A percentile compares a stretch with the other conserved stretches of the same genome.
phyloP scores from a whole-genome alignment of 2,797 vertebrate species.

The Macropodus opercularis region DNA sequence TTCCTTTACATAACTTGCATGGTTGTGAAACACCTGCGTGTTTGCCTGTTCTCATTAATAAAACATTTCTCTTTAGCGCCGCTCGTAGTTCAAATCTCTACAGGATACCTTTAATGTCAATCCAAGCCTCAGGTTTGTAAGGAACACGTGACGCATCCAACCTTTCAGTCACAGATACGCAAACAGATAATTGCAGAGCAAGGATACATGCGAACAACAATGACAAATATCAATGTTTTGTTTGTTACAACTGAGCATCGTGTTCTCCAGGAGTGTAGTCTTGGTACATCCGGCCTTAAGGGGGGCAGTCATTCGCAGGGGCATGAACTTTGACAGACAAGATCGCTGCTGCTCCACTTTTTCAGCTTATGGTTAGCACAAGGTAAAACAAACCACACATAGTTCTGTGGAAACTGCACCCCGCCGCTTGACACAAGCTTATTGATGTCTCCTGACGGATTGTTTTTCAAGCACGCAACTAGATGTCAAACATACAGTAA shows the following conservation, averaged over 20 bases:
- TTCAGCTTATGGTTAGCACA: too few species aligned
- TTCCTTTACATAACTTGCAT: too few species aligned
- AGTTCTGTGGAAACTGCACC: slow-evolving; percentile 54
- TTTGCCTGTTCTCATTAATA: not conserved
- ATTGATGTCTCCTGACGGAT: slow-evolving; percentile 71
- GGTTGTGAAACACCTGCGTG: too few species aligned
- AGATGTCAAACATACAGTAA: slow-evolving; percentile 72
- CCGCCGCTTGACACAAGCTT: slow-evolving; percentile 43
- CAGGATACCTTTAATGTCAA: not conserved
- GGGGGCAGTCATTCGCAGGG: slow-evolving; percentile 19
- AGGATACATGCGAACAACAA: too few species aligned
- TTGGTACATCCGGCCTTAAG: slow-evolving; percentile 25
- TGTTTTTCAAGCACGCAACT: slow-evolving; percentile 71
- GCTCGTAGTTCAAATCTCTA: not conserved
- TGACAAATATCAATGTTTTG: too few species aligned
- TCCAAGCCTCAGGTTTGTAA: not conserved
- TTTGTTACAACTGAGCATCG: slow-evolving; percentile 8
- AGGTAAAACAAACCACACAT: slow-evolving; percentile 72
- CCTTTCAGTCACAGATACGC: too few species aligned
- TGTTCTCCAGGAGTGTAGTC: slow-evolving; percentile 14
- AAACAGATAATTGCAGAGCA: too few species aligned
- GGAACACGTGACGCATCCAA: too few species aligned
- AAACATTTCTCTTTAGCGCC: not conserved
- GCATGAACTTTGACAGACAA: slow-evolving; percentile 30
- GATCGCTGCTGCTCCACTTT: slow-evolving; percentile 18